phyloP scores from a whole-genome alignment of 2,113 vertebrate species.

The Opisthocomus hoazin region DNA sequence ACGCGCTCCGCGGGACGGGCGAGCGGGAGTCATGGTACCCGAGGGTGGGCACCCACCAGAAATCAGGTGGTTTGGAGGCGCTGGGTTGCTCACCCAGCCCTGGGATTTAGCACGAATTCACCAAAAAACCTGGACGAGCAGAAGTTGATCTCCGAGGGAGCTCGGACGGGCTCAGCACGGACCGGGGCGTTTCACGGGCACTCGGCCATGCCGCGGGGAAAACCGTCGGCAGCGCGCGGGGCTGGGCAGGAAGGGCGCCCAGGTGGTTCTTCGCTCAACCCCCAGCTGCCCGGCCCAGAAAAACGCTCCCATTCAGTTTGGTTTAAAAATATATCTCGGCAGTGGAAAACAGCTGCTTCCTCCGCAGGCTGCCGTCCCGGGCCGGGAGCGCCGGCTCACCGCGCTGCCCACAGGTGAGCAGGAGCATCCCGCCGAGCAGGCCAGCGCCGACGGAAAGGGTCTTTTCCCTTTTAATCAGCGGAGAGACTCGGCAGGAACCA shows the following conservation, averaged over 20 bases:
- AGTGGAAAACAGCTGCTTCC: conserved; percentile 61
- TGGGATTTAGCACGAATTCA: accelerated
- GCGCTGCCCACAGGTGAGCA: not conserved
- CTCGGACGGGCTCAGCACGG: accelerated
- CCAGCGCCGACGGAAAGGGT: accelerated
- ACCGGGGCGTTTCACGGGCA: accelerated
- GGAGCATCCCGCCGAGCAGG: accelerated
- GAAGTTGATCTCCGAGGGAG: not conserved
- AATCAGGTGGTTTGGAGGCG: accelerated
- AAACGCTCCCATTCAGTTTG: not conserved
- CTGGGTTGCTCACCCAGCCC: not conserved
- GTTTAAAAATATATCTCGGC: conserved; percentile 28
- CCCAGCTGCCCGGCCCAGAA: not conserved
- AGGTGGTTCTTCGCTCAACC: conserved; percentile 41
- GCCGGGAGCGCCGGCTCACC: not conserved
- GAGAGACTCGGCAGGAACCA: not conserved
- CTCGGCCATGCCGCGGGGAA: accelerated
- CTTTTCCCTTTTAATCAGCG: accelerated
- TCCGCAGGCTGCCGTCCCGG: not conserved
- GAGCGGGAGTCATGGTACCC: accelerated
- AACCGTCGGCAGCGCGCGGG: not conserved
- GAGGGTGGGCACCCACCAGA: not conserved
- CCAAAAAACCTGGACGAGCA: not conserved
- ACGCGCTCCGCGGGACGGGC: accelerated
- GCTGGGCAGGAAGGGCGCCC: conserved; percentile 25